These are phyloP conservation scores for Chinchilla lanigera DNA, from an alignment of 2,113 vertebrate genomes.

Conservation along the genomic window DNA sequence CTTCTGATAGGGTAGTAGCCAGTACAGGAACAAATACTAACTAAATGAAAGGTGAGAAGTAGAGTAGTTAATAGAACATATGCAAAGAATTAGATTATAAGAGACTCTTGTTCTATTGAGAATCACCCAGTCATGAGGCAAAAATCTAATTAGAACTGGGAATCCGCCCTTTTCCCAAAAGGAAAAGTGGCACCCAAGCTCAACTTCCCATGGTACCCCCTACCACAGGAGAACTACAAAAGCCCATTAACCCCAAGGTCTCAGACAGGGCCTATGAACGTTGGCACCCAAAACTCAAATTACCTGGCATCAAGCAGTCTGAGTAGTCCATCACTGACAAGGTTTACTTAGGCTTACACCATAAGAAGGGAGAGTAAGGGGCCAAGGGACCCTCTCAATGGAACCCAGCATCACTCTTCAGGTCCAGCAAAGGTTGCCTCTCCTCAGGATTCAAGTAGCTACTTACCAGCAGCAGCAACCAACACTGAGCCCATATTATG, in stretches of 20 bases:
- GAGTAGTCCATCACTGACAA: background rate
- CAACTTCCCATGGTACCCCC: background rate
- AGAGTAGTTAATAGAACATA: background rate
- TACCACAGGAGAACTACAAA: background rate
- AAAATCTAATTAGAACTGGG: constrained; percentile 41
- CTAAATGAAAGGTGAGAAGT: background rate
- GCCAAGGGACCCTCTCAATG: background rate
- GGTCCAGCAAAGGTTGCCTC: background rate
- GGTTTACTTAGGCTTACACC: background rate
- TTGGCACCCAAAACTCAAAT: constrained; percentile 18
- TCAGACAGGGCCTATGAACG: background rate
- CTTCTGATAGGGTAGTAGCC: background rate
- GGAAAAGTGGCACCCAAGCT: background rate
- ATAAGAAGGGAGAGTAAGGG: background rate
- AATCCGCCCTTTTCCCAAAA: background rate
- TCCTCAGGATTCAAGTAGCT: constrained; percentile 7
- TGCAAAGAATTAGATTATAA: background rate
- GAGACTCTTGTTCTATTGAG: background rate
- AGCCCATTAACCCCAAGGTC: background rate
- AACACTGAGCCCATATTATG: background rate
- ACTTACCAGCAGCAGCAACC: constrained; percentile 27
- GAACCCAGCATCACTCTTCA: background rate
- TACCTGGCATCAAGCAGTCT: background rate
- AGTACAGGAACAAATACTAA: background rate
- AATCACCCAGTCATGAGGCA: constrained; percentile 45